Base-by-base conservation (phyloP, 2,888 invertebrate genomes). In the Syritta pipiens region DNA sequence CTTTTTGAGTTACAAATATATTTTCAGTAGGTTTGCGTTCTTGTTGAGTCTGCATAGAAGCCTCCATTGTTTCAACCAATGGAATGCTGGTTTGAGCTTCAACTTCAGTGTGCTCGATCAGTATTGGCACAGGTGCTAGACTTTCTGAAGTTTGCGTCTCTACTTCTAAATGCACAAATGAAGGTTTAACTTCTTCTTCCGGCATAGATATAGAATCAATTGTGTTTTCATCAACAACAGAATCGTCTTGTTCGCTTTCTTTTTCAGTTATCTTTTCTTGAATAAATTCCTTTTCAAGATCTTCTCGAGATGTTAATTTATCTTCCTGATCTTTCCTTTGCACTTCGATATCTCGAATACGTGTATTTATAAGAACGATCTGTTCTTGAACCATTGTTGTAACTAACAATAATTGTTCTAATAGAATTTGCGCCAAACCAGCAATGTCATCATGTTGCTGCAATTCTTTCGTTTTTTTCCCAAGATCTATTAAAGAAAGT, bases 201-300 rank as follows among this genome's bases (percentile, higher is more conserved):
- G 93, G 93, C 92, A 94, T 93, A 59, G 93, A 93, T 46, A 91
- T 91, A 0, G 93, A 93, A 86, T 93, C 93, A 46, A 94, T 91
- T 4, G 93, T 93, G 81, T 84, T 87, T 37, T 84, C 87, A 75
- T 84, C 86, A 24, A 83, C 85, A 1, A 86, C 81, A 19, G 91
- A 90, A 63, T 83, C 84, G 0, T 77, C 82, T 1, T 83, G 77
- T 6, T 75, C 24, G 14, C 42, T 28, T 60, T 42, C 22, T 12
- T 35, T 40, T 19, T 42, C 24, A 24, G 24, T 20, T 9, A 24
- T 9, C 7, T 19, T 3, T 12, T 42, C 57, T 26, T 4, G n/a
- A 37, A 3, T 4, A 6, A 6, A 0, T 35, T 48, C 14, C 0
- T n/a, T 37, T 26, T 4, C 6, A 7, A 17, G 4, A 24, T 26